Conservation (phyloP, 1,140 invertebrate species). For the Drosophila fuyamai region DNA sequence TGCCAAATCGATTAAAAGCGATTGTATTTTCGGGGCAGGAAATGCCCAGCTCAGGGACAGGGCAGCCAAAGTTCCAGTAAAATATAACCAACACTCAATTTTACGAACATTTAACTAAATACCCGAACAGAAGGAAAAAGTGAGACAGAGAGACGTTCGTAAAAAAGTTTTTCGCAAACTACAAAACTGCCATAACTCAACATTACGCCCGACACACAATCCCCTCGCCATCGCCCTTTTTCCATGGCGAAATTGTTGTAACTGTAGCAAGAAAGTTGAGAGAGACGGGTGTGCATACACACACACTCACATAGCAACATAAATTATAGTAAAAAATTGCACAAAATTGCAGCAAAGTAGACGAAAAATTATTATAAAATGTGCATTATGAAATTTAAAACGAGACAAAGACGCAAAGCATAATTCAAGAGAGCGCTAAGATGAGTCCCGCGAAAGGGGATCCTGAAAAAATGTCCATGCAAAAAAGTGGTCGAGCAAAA, state of each 20-base stretch:
- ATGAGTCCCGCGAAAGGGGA: conserved; percentile 16
- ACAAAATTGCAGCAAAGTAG: conserved; percentile 80
- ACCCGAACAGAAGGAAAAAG: conserved; percentile 33
- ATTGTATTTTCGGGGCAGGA: conserved; percentile 19
- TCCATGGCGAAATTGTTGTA: conserved; percentile 61
- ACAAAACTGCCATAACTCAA: conserved; percentile 83
- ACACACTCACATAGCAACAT: conserved; percentile 48
- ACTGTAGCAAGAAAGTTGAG: conserved; percentile 63
- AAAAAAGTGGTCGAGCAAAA: conserved; percentile 22
- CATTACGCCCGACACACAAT: conserved; percentile 67
- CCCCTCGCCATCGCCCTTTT: conserved; percentile 11
- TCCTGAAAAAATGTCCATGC: conserved; percentile 35
- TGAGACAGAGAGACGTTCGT: conserved; percentile 47
- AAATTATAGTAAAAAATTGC: conserved; percentile 79
- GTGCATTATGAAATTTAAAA: conserved; percentile 82
- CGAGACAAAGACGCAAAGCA: conserved; percentile 76
- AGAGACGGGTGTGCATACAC: conserved; percentile 13
- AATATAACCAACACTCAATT: conserved; percentile 79
- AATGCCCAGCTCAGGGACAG: not conserved
- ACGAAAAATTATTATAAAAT: conserved; percentile 83
- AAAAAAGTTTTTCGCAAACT: conserved; percentile 75
- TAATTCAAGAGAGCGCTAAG: conserved; percentile 55
- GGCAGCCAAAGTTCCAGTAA: conserved; percentile 52
- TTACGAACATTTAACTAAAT: conserved; percentile 82
- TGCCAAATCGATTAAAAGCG: conserved; percentile 73